A percentile compares a stretch with the other conserved stretches of the same genome.
phyloP scores from a whole-genome alignment of 2,113 vertebrate genomes.

The Sceloporus undulatus region DNA sequence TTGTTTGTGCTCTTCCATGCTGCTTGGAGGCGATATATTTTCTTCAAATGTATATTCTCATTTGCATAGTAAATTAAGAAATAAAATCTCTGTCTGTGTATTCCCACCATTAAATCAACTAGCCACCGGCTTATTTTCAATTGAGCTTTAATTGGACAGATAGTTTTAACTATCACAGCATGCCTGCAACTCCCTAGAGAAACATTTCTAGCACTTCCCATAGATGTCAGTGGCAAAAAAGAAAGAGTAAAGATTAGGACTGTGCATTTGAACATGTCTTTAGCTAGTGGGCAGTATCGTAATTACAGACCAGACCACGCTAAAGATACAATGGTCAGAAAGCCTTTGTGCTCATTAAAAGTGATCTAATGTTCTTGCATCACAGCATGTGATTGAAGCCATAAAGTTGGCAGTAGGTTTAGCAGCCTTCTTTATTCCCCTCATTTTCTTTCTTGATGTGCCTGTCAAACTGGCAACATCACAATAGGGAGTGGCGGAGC shows the following conservation, averaged over 20 bases:
- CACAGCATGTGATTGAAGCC: not conserved
- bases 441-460: not conserved
- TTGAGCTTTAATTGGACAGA: slow-evolving; percentile 64
- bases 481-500: not conserved
- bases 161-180: slow-evolving; percentile 58
- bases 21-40: slow-evolving; percentile 59
- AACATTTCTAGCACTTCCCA: slow-evolving; percentile 48
- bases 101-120: slow-evolving; percentile 52
- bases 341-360: slow-evolving; percentile 15
- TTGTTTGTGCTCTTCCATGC: slow-evolving; percentile 42
- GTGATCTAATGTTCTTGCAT: slow-evolving; percentile 10
- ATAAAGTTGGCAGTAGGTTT: not conserved
- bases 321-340: not conserved
- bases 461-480: not conserved
- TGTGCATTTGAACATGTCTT: slow-evolving; percentile 8
- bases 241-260: slow-evolving; percentile 15
- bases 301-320: not conserved
- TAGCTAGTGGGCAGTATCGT: slow-evolving; percentile 2
- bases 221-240: slow-evolving; percentile 10
- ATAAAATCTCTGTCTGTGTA: slow-evolving; percentile 49
- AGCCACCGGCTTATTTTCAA: slow-evolving; percentile 52
- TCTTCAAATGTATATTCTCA: slow-evolving; percentile 54
- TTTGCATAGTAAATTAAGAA: slow-evolving; percentile 66
- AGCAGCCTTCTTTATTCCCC: not conserved
- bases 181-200: slow-evolving; percentile 42